Evolutionary conservation across 2,113 vertebrate species (phyloP).

Genomic region (Orycteropus afer): DNA sequence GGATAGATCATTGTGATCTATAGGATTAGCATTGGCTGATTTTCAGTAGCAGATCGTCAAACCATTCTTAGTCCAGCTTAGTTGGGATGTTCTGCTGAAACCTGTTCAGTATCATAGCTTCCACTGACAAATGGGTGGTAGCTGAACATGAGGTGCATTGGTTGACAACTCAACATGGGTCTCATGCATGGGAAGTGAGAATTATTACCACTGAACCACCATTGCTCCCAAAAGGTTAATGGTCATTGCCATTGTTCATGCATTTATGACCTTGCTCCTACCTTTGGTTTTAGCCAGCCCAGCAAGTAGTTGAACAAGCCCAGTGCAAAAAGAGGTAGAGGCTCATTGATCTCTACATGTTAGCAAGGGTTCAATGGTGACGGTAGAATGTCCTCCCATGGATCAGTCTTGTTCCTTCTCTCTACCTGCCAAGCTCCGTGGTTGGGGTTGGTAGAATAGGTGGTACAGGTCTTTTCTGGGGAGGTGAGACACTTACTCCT

Average conservation of each 20-base stretch:
- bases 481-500: neutral
- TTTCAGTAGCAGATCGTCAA: neutral
- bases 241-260: neutral
- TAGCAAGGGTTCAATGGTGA: neutral
- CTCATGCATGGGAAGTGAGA: neutral
- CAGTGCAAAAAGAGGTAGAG: neutral
- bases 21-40: neutral
- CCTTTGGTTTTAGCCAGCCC: neutral
- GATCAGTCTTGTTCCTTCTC: neutral
- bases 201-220: too few species aligned
- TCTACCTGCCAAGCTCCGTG: neutral
- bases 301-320: neutral
- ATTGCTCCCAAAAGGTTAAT: neutral
- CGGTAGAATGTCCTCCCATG: rapidly evolving
- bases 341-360: neutral
- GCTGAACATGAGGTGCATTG: neutral
- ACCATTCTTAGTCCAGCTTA: neutral
- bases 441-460: too few species aligned
- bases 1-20: neutral
- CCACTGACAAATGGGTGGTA: neutral
- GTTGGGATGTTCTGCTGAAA: neutral
- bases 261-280: neutral
- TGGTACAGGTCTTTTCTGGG: neutral
- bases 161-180: neutral
- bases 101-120: neutral